Base-by-base conservation (phyloP, 2,888 invertebrate species). In the Sceliomorpha sp. region DNA sequence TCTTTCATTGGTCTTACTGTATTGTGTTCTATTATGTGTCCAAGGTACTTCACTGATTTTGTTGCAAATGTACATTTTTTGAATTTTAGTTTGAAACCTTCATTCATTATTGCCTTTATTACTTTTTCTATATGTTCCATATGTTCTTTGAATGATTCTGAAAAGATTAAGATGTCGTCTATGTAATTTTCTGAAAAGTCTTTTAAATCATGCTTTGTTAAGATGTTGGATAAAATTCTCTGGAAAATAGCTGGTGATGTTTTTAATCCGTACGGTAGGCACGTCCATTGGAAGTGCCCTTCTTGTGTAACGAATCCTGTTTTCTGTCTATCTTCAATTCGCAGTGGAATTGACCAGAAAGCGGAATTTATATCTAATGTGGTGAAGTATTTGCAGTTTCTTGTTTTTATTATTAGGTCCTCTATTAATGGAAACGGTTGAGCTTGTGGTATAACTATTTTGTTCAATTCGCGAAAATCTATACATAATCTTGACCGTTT, bases 331-430 rank as follows among this genome's bases (percentile, higher is more conserved):
- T 77, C 74, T 45, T 51, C 31, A 1, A 70, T 62, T 24, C 59
- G 4, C 5, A 75, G 14, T 0, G 75, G 72, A 2, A 77, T 77
- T n/a, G 70, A 68, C 76, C 74, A 79, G 39, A 77, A 79, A 0
- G 74, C 76, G 8, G 77, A 76, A 24, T 77, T 77, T 26, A 77
- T 71, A 32, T 77, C 77, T 6, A 79, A 8, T 20, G 55, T 67
- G 8, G 73, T 17, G 12, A 72, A 77, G 13, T 36, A 72, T 40
- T 55, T 56, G 15, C 69, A 70, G 6, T 71, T 50, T 50, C 69
- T 62, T 3, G 55, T 60, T 55, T 63, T 58, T 12, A 66, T 12
- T 14, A 73, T 32, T 4, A 78, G 8, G 37, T 77, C 75, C 1
- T 77, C 70, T 14, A 77, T 75, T 14, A 63, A 2, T 1, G 76